A percentile compares a stretch with the other conserved stretches of the same genome.
Evolutionary conservation across 2,797 vertebrate genomes (phyloP).

Genomic region (Sebastes jordani): DNA sequence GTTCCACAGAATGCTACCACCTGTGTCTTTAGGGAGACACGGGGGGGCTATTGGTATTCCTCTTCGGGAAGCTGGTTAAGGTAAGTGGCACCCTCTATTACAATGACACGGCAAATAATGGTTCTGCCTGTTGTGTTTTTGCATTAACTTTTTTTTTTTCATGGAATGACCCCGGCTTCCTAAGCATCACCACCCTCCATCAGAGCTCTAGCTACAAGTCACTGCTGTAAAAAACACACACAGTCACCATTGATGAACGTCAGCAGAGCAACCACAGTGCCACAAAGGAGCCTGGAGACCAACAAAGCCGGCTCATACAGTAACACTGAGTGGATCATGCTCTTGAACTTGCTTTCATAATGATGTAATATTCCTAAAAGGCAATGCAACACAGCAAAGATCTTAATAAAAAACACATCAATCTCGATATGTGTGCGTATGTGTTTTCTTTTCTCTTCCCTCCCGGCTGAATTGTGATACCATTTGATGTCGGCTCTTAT

Average conservation of each 20-base stretch:
- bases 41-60: constrained; percentile 53
- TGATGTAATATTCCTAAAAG: constrained; percentile 69
- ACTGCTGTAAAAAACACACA: constrained; percentile 62
- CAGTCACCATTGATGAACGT: constrained; percentile 53
- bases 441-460: constrained; percentile 27
- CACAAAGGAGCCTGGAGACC: constrained; percentile 44
- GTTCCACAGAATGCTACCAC: constrained; percentile 66
- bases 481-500: constrained; percentile 69
- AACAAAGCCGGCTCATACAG: constrained; percentile 47
- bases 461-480: constrained; percentile 61
- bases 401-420: constrained; percentile 72
- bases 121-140: constrained; percentile 45
- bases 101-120: constrained; percentile 66
- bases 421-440: constrained; percentile 44
- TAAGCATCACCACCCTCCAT: constrained; percentile 46
- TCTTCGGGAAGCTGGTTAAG: constrained; percentile 69
- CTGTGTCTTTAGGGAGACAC: constrained; percentile 56
- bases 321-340: constrained; percentile 38
- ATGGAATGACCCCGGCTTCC: constrained; percentile 41
- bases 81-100: constrained; percentile 76
- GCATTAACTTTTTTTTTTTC: constrained; percentile 48
- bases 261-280: constrained; percentile 43
- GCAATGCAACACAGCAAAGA: constrained; percentile 62
- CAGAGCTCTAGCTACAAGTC: constrained; percentile 40
- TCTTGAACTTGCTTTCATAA: constrained; percentile 63